Base-by-base conservation (phyloP, 2,797 vertebrate genomes). In the Benthosema pterotum region DNA sequence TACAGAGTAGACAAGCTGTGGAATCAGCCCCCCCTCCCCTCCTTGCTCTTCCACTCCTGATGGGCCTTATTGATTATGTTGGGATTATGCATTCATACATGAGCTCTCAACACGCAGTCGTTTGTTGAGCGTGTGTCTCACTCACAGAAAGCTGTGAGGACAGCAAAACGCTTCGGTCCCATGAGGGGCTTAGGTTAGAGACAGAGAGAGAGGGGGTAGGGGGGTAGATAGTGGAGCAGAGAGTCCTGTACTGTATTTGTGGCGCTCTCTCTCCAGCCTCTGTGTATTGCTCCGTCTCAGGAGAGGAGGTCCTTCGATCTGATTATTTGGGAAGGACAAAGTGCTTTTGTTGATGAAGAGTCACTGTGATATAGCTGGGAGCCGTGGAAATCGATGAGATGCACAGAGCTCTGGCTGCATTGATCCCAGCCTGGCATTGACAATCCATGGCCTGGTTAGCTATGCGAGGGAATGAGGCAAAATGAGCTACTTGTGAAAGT, bases 331-430 rank as follows among this genome's bases (percentile, higher is more conserved):
- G 91, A 86, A 94, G 91, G 92, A 94, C 91, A 91, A 89, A 92
- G 93, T 88, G 91, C 92, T 94, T 93, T 92, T 93, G 93, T 94
- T 94, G 94, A 94, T 94, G 93, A 93, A 93, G 90, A 93, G 92
- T 87, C 70, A 74, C 86, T 82, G 88, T 91, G 91, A 94, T 93
- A 92, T 93, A 86, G 90, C 93, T 93, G 84, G 66, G 91, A 95
- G 92, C 88, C 91, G 88, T n/a, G 71, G 89, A 92, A 94, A 95
- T 95, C 94, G 91, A 95, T 94, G 92, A 87, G 80, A 77, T 71
- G 83, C 89, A 82, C 88, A 78, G 88, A 92, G 92, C 92, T 90
- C 92, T 69, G 73, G 91, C n/a, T 85, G 89, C 91, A 94, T 94
- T 90, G 94, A 95, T 94, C 90, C 86, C 2, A 69, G 87, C 74